phyloP scores from a whole-genome alignment of 1,140 invertebrate genomes.

The Acromyrmex heyeri region DNA sequence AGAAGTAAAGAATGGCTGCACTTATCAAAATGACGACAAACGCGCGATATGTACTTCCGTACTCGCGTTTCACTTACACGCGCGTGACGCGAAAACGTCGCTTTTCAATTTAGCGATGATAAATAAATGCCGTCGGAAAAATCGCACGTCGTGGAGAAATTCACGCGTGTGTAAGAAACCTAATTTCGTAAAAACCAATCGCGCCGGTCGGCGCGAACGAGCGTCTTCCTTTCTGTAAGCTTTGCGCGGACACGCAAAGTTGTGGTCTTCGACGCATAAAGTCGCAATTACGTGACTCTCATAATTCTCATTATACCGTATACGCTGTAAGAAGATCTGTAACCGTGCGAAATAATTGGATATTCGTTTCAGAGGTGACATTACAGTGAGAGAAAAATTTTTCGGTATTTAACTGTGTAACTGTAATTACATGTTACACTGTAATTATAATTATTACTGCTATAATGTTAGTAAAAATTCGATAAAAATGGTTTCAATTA shows the following conservation, averaged over 20 bases:
- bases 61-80: neutral
- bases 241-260: neutral
- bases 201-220: no score
- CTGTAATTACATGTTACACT: no score
- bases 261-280: neutral
- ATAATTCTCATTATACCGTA: neutral
- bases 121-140: neutral
- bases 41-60: neutral
- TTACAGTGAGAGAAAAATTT: no score
- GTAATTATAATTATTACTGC: no score
- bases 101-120: neutral
- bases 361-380: neutral
- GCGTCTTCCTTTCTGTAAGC: neutral
- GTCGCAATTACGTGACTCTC: constrained; percentile 1
- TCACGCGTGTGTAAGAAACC: neutral
- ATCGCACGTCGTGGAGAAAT: neutral
- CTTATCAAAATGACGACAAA: neutral
- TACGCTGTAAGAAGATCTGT: neutral
- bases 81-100: neutral
- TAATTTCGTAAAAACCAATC: neutral
- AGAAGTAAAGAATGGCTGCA: neutral
- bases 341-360: neutral
- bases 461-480: no score
- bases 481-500: no score
- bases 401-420: no score